These are phyloP conservation scores for Cyrtorhinus lividipennis DNA, from an alignment of 1,140 invertebrate species.

Conservation along the genomic window DNA sequence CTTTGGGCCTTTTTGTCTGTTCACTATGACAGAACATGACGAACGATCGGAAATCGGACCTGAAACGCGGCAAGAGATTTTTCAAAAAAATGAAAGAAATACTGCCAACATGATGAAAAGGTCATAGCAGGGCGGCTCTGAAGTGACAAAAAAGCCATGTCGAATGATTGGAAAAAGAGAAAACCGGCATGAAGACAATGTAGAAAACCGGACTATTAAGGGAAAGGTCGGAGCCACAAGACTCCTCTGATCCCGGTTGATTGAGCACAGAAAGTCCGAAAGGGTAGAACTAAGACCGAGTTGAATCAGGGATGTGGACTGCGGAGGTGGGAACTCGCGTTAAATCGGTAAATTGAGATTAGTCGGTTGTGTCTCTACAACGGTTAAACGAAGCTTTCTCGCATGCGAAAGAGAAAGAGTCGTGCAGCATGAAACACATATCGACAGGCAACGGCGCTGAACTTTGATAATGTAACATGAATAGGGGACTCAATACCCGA, in stretches of 20 bases:
- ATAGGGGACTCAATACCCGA: too few relatives aligned
- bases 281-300: neutral
- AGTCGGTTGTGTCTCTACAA: too few relatives aligned
- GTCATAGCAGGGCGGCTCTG: neutral
- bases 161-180: neutral
- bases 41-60: too few relatives aligned
- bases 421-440: too few relatives aligned
- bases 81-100: neutral
- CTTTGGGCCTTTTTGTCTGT: too few relatives aligned
- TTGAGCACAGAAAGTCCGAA: neutral
- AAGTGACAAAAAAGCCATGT: neutral
- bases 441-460: too few relatives aligned
- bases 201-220: neutral
- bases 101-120: neutral
- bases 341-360: neutral
- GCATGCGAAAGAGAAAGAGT: too few relatives aligned
- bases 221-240: neutral
- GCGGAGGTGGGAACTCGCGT: neutral
- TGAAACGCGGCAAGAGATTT: too few relatives aligned
- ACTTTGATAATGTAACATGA: too few relatives aligned
- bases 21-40: too few relatives aligned
- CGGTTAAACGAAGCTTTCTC: too few relatives aligned
- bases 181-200: neutral
- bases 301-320: too few relatives aligned
- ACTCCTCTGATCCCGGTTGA: neutral